A percentile compares a stretch with the other conserved stretches of the same genome.
These are phyloP conservation scores for Corythornis vintsioides DNA, from an alignment of 2,113 vertebrate genomes.

Conservation along the genomic window DNA sequence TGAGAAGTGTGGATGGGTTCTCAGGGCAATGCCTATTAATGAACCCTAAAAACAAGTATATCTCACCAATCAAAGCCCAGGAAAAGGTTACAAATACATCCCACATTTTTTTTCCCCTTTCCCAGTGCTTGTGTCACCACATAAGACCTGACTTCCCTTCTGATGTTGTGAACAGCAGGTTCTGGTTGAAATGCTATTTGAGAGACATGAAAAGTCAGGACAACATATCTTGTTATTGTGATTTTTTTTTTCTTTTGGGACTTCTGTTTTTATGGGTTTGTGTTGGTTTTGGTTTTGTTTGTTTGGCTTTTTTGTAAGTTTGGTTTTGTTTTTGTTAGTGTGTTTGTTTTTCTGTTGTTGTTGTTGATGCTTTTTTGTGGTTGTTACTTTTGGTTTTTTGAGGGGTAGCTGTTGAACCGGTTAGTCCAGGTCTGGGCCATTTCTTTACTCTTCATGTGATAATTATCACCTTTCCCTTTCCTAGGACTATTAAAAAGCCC, in stretches of 20 bases:
- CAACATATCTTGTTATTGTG: not conserved
- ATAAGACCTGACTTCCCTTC: not conserved
- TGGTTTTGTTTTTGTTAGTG: too few species aligned
- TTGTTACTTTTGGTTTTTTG: too few species aligned
- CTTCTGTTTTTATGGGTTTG: not conserved
- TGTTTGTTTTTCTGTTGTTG: not conserved
- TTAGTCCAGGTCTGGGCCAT: not conserved
- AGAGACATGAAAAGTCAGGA: not conserved
- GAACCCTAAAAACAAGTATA: not conserved
- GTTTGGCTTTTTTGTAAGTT: too few species aligned
- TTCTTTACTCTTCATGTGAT: not conserved
- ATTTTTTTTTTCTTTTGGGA: not conserved
- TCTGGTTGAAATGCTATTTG: not conserved
- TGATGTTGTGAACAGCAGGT: not conserved
- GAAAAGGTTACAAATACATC: not conserved
- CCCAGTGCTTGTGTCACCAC: not conserved
- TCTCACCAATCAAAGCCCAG: not conserved
- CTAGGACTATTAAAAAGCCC: not conserved
- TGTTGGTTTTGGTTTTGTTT: too few species aligned
- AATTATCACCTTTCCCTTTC: not conserved
- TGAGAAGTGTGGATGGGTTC: not conserved
- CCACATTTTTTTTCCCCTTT: rapidly evolving
- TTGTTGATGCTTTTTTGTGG: not conserved
- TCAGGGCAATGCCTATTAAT: not conserved
- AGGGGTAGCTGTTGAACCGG: rapidly evolving